Conservation (phyloP, 2,888 invertebrate genomes). For the Andrena fulva region DNA sequence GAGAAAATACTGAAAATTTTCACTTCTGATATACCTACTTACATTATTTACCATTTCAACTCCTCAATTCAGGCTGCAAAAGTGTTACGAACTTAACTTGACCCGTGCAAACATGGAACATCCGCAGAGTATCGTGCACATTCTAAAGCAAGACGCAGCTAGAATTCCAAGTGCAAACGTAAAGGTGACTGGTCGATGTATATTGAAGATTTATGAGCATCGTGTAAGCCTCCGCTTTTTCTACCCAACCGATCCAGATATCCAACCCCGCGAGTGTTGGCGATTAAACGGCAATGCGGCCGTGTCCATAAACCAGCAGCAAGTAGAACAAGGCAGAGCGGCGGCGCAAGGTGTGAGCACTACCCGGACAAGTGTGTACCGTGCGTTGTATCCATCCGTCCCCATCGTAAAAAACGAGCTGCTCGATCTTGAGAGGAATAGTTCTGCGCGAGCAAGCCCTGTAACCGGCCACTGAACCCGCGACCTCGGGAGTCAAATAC, state of each 20-base stretch:
- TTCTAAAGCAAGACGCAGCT: neutral
- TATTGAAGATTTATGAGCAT: neutral
- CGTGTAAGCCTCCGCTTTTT: neutral
- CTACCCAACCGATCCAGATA: neutral
- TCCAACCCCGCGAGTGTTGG: constrained; percentile 6
- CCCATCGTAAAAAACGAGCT: constrained; percentile 48
- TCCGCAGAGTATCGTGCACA: too few relatives aligned
- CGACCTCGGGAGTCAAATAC: constrained; percentile 62
- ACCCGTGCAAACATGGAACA: too few relatives aligned
- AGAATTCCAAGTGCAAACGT: neutral
- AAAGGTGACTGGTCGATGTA: neutral
- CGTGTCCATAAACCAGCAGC: constrained; percentile 32
- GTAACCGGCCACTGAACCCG: constrained; percentile 63
- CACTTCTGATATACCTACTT: too few relatives aligned
- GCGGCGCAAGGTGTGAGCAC: constrained; percentile 30
- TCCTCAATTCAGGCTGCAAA: too few relatives aligned
- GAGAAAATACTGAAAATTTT: too few relatives aligned
- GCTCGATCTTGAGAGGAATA: constrained; percentile 60
- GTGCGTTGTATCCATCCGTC: constrained; percentile 26
- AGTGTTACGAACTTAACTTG: too few relatives aligned
- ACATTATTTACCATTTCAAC: too few relatives aligned
- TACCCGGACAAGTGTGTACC: constrained; percentile 35
- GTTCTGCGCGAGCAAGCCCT: constrained; percentile 43
- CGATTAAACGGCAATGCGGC: constrained; percentile 23
- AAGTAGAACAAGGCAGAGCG: constrained; percentile 16